Conservation (phyloP, 2,888 invertebrate species). For the Linnaemya tessellans region DNA sequence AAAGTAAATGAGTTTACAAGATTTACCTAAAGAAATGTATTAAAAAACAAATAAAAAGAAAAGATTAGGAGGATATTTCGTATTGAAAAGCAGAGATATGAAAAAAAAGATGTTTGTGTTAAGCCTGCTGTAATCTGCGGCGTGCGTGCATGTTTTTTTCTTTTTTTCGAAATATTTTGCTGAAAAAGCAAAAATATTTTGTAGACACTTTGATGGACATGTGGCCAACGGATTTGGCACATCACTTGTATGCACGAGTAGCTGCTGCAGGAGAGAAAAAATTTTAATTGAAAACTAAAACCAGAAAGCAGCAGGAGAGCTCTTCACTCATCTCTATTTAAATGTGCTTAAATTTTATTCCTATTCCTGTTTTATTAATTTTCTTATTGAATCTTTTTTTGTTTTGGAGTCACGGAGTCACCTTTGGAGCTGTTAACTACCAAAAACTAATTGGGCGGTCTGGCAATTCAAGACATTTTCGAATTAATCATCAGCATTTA, state of each 20-base stretch:
- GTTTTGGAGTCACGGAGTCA: slow-evolving; percentile 1
- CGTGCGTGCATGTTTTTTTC: not conserved
- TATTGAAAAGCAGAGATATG: not conserved
- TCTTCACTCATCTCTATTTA: slow-evolving; percentile 10
- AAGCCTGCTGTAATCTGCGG: slow-evolving; percentile 63
- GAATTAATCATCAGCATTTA: slow-evolving; percentile 51
- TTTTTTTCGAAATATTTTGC: not conserved
- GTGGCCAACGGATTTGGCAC: slow-evolving; percentile 63
- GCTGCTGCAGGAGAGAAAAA: not conserved
- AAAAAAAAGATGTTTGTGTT: not conserved
- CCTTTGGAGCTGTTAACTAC: slow-evolving; percentile 45
- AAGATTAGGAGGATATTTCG: no score
- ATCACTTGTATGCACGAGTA: slow-evolving; percentile 19
- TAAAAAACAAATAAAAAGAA: no score
- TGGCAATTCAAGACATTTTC: slow-evolving; percentile 30
- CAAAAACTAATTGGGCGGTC: slow-evolving; percentile 55
- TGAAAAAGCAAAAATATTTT: slow-evolving; percentile 11
- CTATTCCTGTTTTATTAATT: no score
- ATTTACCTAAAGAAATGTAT: not conserved
- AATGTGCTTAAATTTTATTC: slow-evolving; percentile 10
- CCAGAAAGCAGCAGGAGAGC: slow-evolving; percentile 49
- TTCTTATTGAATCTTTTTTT: not conserved
- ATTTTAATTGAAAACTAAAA: slow-evolving; percentile 29
- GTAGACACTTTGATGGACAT: slow-evolving; percentile 62
- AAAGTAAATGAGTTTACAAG: slow-evolving; percentile 21